Base-by-base conservation (phyloP, 2,797 vertebrate species). In the Microhierax caerulescens region DNA sequence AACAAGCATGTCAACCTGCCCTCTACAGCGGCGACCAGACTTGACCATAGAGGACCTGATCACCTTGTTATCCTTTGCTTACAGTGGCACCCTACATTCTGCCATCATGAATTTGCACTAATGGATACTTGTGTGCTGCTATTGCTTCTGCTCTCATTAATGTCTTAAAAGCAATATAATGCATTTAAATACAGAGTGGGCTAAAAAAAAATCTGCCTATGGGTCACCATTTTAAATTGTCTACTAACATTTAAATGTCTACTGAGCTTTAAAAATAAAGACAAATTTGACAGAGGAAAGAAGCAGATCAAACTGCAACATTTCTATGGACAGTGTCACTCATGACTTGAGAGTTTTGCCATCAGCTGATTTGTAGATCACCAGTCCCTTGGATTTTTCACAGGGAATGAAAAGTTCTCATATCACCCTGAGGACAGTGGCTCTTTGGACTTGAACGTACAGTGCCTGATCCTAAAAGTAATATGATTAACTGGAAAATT, bases 21-120 rank as follows among this genome's bases (percentile, higher is more conserved):
- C 34, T 34, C 28, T 23, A 9, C 5, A 68, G 4, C 1, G 0
- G 3, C 10, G 50, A 7, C 10, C 25, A 30, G 51, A 39, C 37
- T 37, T 72, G 37, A 34, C 10, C 6, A 23, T 3, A 67, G 60
- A 81, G 34, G 15, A 61, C 10, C 36, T 56, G 24, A 48, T 53
- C 18, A 72, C 18, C 9, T 54, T 56, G 10, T 65, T 45, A 50
- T 69, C 13, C 9, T 0, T 23, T 47, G 16, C 30, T 70, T 47
- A 41, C 9, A 54, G 41, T 14, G 3, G 9, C 27, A 53, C 6
- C 27, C 39, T 41, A 10, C n/a, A 22, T 28, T n/a, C 37, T 78
- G 16, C 57, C 67, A 83, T 17, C 28, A 45, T 5, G 47, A 69
- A 23, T 24, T 13, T 50, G 12, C 56, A 10, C 43, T 50, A 4